phyloP scores from a whole-genome alignment of 92 coral and sea anemone genomes.

The Chrysogorgia sp. region DNA sequence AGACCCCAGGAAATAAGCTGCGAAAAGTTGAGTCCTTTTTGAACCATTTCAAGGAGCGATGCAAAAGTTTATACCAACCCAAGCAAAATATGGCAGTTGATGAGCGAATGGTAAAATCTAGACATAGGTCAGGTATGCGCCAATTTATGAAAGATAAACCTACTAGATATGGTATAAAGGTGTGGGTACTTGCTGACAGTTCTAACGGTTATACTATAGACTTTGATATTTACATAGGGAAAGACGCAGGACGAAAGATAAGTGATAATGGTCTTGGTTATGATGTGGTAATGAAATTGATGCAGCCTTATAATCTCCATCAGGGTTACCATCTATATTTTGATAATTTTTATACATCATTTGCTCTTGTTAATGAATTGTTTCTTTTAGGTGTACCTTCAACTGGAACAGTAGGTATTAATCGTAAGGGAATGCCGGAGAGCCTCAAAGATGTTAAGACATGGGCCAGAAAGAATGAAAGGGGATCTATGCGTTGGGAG shows the following conservation, averaged over 20 bases:
- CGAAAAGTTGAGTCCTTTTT: slow-evolving; percentile 59
- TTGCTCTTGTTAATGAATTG: slow-evolving; percentile 52
- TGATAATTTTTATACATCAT: slow-evolving; percentile 65
- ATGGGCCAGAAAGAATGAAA: slow-evolving; percentile 60
- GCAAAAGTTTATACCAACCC: slow-evolving; percentile 65
- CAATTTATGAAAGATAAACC: slow-evolving; percentile 64
- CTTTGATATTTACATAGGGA: slow-evolving; percentile 64
- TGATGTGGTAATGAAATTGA: slow-evolving; percentile 65
- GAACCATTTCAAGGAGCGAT: slow-evolving; percentile 55
- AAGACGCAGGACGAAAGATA: slow-evolving; percentile 50
- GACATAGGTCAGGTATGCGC: slow-evolving; percentile 66
- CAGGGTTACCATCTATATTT: slow-evolving; percentile 73
- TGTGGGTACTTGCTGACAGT: slow-evolving; percentile 62
- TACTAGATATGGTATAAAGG: slow-evolving; percentile 57
- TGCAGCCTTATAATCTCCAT: slow-evolving; percentile 39
- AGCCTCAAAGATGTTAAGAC: slow-evolving; percentile 53
- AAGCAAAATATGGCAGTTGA: slow-evolving; percentile 66
- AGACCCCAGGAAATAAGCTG: slow-evolving; percentile 56
- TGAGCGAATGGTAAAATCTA: slow-evolving; percentile 64
- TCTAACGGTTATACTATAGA: slow-evolving; percentile 67
- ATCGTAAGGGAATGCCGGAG: slow-evolving; percentile 58
- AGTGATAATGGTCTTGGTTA: slow-evolving; percentile 67
- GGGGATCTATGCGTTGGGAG: slow-evolving; percentile 61
- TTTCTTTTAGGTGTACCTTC: slow-evolving; percentile 57
- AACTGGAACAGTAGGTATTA: slow-evolving; percentile 55